Evolutionary conservation across 1,140 invertebrate species (phyloP), one percentile per base, ranked within the genome.

Genomic region (Formica exsecta): DNA sequence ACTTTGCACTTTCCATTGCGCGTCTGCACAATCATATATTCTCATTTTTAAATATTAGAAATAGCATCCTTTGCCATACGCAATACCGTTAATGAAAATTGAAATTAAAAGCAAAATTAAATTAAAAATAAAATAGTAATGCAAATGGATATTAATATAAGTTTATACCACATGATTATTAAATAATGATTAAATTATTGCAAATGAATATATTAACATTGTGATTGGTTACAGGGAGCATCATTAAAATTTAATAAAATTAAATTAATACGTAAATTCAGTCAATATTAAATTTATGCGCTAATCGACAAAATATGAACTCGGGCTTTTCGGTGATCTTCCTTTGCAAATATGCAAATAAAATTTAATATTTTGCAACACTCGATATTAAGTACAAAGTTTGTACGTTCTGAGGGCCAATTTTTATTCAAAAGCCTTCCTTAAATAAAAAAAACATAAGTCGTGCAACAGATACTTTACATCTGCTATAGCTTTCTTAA

Each of bases 401-500:
- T 81, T 38, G 36, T 29, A 83, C 19, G 9, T 62, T 61, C 38
- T 70, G 41, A 25, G 3, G 48, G 13, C 25, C 66, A 73, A 73
- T 44, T 62, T 85, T 75, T 79, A 85, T 89, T 86, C 64, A 75
- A 81, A 85, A 68, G 87, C 25, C 62, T 62, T 41, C 32, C 77
- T 57, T 80, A 77, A 76, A 89, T 80, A 77, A 76, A 89, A 89
- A 83, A 89, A 89, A 86, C 73, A 62, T 44, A 54, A 83, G 57
- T 83, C 62, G 74, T 22, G 88, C 88, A 89, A 89, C 88, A 89
- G 88, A 87, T 89, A 75, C 71, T 36, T 75, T 29, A 83, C 38
- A 61, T 83, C 38, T 68, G 68, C n/a, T 73, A 29, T 38, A 83
- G 54, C 38, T 83, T 83, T 74, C 68, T 74, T 83, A 83, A 62